A percentile compares a stretch with the other conserved stretches of the same genome.
phyloP scores from a whole-genome alignment of 2,888 invertebrate genomes.

The Schizotus pectinicornis region DNA sequence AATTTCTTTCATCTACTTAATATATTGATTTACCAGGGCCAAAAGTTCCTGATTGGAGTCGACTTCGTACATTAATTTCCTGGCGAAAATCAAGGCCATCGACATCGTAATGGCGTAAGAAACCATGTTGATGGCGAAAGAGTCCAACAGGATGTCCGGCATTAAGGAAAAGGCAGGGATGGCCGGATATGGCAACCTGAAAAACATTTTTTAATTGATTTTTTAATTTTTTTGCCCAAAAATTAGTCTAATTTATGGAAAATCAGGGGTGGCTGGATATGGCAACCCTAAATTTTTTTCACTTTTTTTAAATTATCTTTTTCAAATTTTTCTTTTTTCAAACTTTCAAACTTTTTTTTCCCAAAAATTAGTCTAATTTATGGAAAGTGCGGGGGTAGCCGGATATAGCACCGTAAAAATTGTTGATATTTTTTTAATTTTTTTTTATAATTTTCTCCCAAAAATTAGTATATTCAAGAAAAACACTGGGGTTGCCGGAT shows the following conservation, averaged over 20 bases:
- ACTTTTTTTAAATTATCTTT: no score
- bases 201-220: no score
- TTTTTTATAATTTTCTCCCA: no score
- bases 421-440: no score
- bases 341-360: no score
- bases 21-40: conserved; percentile 64
- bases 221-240: background rate
- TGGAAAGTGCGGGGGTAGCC: no score
- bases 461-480: no score
- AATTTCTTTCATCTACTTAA: conserved; percentile 4
- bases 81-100: conserved; percentile 81
- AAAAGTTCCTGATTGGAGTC: conserved; percentile 79
- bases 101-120: conserved; percentile 81
- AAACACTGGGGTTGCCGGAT: conserved; percentile 62
- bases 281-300: background rate
- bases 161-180: conserved; percentile 68
- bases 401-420: no score
- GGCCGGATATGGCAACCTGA: conserved; percentile 70
- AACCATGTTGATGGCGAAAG: conserved; percentile 76
- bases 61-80: conserved; percentile 75
- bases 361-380: no score
- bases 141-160: conserved; percentile 66
- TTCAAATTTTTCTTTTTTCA: no score
- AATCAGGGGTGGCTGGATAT: background rate
- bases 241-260: no score